Base-by-base conservation (phyloP, 2,888 invertebrate genomes). In the Lottia gigantea region DNA sequence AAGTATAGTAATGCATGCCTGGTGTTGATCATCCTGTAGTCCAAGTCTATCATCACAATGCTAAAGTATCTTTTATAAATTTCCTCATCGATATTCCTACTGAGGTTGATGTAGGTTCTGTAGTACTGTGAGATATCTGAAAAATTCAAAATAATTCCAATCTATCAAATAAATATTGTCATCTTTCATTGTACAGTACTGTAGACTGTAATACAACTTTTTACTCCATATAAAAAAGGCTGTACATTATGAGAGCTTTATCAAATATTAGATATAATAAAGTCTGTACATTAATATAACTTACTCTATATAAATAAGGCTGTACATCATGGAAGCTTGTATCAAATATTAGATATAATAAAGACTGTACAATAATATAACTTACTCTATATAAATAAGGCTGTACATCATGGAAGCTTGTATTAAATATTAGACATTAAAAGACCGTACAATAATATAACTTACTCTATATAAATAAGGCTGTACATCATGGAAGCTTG, bases 271-370 rank as follows among this genome's bases (percentile, higher is more conserved):
- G 62, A 62, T 2, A 19, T 3, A 19, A 62, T 11, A 45, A 19
- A 67, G 19, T 46, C 31, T 47, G 15, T 23, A 55, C 55, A 55
- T 8, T 49, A 19, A 19, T 16, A 1, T 25, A 25, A 74, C 84
- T 93, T 85, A 97, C 93, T 91, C 95, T 96, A 90, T 96, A 98
- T 79, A 98, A 91, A 90, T 98, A 99, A 69, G 99, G 98, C 89
- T 98, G 98, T 68, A 98, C 94, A 89, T 98, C n/a, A n/a, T n/a
- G n/a, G n/a, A n/a, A n/a, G n/a, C n/a, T n/a, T n/a, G n/a, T n/a
- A n/a, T n/a, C n/a, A n/a, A 98, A 0, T 93, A 90, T 31, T 4
- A 25, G 62, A 62, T 2, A 19, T 3, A 19, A 62, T 11, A 45
- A 19, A 67, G 19, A 61, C 31, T 47, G 15, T 23, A 55, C 55